Base-by-base conservation (phyloP, 2,797 vertebrate species). In the Poeciliopsis gracilis region DNA sequence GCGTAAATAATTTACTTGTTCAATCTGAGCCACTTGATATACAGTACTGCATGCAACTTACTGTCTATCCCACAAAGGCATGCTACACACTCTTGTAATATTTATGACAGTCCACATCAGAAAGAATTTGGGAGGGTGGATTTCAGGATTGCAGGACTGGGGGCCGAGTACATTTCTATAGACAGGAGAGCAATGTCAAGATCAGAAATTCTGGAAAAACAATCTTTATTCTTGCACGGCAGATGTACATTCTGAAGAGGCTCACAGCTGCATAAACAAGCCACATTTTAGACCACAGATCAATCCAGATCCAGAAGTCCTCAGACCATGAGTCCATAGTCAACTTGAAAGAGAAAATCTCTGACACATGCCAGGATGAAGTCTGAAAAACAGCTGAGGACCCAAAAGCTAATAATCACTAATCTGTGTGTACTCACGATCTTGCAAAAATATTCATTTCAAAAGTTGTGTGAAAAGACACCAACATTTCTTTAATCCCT, bases 121-220 rank as follows among this genome's bases (percentile, higher is more conserved):
- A 72, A 91, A 94, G 75, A 94, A 93, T 0, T 59, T 8, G 1
- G 91, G 92, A 72, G 91, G 79, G 74, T 94, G 92, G 67, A 95
- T 82, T 74, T 94, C 92, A 5, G 90, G 93, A 80, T 91, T 91
- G 80, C 88, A 93, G n/a, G 74, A 89, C 72, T 83, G 81, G 0
- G 87, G 88, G 5, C 88, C 88, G 0, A 77, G 77, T 10, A 74
- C 55, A 20, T 92, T 91, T 79, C 94, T 94, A 12, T 71, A 86
- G 30, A 85, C 16, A 49, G 23, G 55, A 55, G 2, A 73, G 33
- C 36, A 33, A n/a, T 4, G 23, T 23, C 25, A 1, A 36, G 9
- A 75, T 63, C 25, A 77, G 5, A 74, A 33, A 25, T 30, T 25
- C 6, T 30, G n/a, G 1, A 72, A 18, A 43, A 67, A 6, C 66